These are phyloP conservation scores for Eledona agricola DNA, from an alignment of 2,888 invertebrate species.

Conservation along the genomic window DNA sequence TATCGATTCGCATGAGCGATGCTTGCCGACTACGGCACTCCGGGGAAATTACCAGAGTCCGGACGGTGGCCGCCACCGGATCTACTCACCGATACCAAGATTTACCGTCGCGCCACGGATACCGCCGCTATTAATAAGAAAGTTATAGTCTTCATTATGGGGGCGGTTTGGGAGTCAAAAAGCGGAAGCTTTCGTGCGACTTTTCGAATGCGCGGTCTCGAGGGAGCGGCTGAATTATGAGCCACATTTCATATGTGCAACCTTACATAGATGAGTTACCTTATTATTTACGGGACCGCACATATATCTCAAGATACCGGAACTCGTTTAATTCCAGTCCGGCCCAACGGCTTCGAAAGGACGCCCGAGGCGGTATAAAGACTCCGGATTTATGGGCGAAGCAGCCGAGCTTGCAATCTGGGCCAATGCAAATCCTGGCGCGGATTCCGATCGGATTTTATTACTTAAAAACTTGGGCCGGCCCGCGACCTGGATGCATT, in stretches of 20 bases:
- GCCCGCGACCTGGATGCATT: too few species aligned
- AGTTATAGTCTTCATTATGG: conserved; percentile 47
- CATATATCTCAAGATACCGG: conserved; percentile 53
- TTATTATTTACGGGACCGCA: conserved; percentile 49
- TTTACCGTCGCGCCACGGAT: conserved; percentile 50
- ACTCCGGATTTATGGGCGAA: conserved; percentile 49
- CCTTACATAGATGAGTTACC: conserved; percentile 49
- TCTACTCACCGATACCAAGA: conserved; percentile 49
- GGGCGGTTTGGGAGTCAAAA: too few species aligned
- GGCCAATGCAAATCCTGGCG: conserved; percentile 51
- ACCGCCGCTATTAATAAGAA: conserved; percentile 49
- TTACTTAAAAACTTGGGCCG: conserved; percentile 29
- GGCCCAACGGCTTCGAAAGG: conserved; percentile 51
- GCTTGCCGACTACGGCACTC: conserved; percentile 55
- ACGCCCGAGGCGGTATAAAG: conserved; percentile 48
- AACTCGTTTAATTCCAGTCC: conserved; percentile 53
- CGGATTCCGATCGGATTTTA: conserved; percentile 48
- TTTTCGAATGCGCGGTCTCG: too few species aligned
- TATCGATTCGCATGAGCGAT: conserved; percentile 54
- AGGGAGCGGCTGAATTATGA: conserved; percentile 40
- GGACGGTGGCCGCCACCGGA: conserved; percentile 47
- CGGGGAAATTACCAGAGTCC: conserved; percentile 55
- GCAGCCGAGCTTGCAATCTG: conserved; percentile 49
- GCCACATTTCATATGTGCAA: conserved; percentile 48
- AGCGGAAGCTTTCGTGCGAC: too few species aligned